These are phyloP conservation scores for Aporophyla lueneburgensis DNA, from an alignment of 2,888 invertebrate genomes.

Conservation along the genomic window DNA sequence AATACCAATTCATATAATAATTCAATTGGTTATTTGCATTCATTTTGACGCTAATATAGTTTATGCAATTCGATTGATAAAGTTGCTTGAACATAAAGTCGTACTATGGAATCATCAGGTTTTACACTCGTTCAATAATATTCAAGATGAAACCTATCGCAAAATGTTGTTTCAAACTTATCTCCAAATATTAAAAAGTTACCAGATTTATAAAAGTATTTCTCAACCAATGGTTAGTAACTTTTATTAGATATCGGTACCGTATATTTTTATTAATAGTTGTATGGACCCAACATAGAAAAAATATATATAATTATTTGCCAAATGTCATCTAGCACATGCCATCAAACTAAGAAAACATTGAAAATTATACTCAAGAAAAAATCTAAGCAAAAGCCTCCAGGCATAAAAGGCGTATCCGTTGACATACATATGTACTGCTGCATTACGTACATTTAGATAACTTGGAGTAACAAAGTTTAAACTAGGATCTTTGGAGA, in stretches of 20 bases:
- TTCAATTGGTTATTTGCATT: not conserved
- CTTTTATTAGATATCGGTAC: not conserved
- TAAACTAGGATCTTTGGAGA: too few relatives aligned
- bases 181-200: conserved; percentile 5
- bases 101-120: not conserved
- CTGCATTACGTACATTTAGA: too few relatives aligned
- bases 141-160: not conserved
- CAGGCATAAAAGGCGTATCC: too few relatives aligned
- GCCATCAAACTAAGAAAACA: too few relatives aligned
- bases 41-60: not conserved
- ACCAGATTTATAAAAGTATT: conserved; percentile 2
- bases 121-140: not conserved
- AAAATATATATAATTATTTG: too few relatives aligned
- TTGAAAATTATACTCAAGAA: too few relatives aligned
- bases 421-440: too few relatives aligned
- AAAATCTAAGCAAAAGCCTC: too few relatives aligned
- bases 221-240: conserved; percentile 4
- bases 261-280: not conserved
- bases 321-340: too few relatives aligned
- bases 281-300: too few relatives aligned
- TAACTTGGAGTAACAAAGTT: too few relatives aligned
- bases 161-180: conserved; percentile 4
- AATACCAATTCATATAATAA: too few relatives aligned
- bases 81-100: conserved; percentile 4
- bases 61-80: conserved; percentile 1